phyloP scores from a whole-genome alignment of 30 jellyfish, hydroid and myxozoan genomes.

The Chironex yamaguchii region DNA sequence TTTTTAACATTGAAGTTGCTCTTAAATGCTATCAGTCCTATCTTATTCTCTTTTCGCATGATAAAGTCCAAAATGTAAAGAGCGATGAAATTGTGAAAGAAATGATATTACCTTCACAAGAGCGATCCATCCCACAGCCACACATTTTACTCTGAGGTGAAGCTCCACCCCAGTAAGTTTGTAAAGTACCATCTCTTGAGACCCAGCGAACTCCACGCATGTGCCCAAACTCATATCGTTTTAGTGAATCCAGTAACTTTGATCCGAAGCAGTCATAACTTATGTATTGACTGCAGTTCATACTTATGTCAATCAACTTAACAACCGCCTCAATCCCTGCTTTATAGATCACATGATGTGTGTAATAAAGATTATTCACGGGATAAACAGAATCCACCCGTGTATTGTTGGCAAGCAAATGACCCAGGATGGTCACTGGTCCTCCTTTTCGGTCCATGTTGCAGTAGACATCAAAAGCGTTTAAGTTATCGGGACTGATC shows the following conservation, averaged over 20 bases:
- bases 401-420: slow-evolving; percentile 58
- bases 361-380: slow-evolving; percentile 46
- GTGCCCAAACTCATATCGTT: slow-evolving; percentile 68
- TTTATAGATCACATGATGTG: slow-evolving; percentile 51
- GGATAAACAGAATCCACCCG: slow-evolving; percentile 52
- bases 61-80: no score
- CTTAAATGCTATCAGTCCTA: neutral
- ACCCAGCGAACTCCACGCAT: slow-evolving; percentile 94
- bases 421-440: slow-evolving; percentile 80
- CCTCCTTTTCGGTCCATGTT: slow-evolving; percentile 78
- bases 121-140: slow-evolving; percentile 89
- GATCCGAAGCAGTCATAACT: slow-evolving; percentile 89
- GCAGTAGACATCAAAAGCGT: slow-evolving; percentile 80
- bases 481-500: slow-evolving; percentile 75
- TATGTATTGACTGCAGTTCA: slow-evolving; percentile 83
- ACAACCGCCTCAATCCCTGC: slow-evolving; percentile 53
- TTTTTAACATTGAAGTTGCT: no score
- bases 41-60: neutral
- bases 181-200: slow-evolving; percentile 72
- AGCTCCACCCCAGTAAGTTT: slow-evolving; percentile 99
- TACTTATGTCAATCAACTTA: slow-evolving; percentile 74
- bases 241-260: slow-evolving; percentile 79
- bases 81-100: neutral
- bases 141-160: slow-evolving; percentile 83
- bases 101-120: slow-evolving; percentile 82